Base-by-base conservation (phyloP, 2,113 vertebrate genomes). In the Chrysochloris asiatica region DNA sequence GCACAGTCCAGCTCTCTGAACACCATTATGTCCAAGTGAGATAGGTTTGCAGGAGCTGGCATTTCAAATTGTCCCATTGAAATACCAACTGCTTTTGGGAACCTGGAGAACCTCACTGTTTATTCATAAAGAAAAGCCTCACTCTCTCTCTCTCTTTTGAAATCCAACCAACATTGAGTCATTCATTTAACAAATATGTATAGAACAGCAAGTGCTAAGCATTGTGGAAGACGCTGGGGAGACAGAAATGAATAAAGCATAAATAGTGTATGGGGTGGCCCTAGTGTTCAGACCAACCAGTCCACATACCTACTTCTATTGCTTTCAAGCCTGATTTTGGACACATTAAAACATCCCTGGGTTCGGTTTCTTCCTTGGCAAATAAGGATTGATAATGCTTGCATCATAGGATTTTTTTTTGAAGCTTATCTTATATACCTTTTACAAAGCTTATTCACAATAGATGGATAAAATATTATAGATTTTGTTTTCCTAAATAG, bases 151-250 rank as follows among this genome's bases (percentile, higher is more conserved):
- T 56, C 10, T 90, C 24, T 54, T 88, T 92, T 86, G 47, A 77
- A 94, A 83, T 71, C 28, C 75, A 89, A 47, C 30, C 77, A 91
- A 78, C 63, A 75, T 85, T n/a, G 45, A 95, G 91, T 48, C 48
- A 93, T 76, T 79, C 54, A 48, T 83, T 90, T 81, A 71, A 83
- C 38, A 81, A 90, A 76, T 30, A 80, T 22, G 3, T 30, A 43
- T 67, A 89, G 13, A 83, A 69, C 4, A 81, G 12, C 2, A 61
- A 71, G 2, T 61, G 13, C 33, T 47, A n/a, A n/a, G 2, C 45
- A 38, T 43, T 33, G 1, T 61, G 1, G 3, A 24, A 54, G 21
- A 67, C 72, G 1, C 33, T 30, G 16, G 26, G 21, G 24, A 83
- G 33, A 83, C 50, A 88, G 82, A 88, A 54, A 86, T 91, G 75